These are phyloP conservation scores for Sigmodon hispidus DNA, from an alignment of 2,113 vertebrate genomes.

Conservation along the genomic window DNA sequence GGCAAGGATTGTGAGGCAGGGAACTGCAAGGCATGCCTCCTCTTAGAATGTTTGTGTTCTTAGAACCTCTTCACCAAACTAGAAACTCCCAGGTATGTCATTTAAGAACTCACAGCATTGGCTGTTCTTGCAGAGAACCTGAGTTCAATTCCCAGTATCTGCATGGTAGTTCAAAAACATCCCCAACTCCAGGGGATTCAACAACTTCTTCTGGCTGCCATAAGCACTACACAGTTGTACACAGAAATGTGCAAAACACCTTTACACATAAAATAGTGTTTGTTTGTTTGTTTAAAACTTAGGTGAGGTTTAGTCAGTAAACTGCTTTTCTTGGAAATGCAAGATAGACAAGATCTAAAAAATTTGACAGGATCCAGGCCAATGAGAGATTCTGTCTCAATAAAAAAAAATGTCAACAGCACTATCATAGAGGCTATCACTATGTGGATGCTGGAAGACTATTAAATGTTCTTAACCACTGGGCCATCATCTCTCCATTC, in stretches of 20 bases:
- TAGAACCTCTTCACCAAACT: constrained; percentile 26
- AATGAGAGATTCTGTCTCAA: background rate
- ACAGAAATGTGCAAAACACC: background rate
- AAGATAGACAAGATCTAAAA: background rate
- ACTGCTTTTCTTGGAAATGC: background rate
- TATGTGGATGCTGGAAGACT: background rate
- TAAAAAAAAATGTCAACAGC: background rate
- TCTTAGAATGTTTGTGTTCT: constrained; percentile 14
- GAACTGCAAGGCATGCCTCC: background rate
- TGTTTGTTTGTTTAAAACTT: background rate
- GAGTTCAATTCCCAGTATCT: background rate
- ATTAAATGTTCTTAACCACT: background rate
- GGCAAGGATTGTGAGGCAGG: background rate
- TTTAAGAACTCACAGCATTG: background rate
- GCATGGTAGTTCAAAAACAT: background rate
- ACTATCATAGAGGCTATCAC: no score
- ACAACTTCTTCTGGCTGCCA: background rate
- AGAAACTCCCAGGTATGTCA: background rate
- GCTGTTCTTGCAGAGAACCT: background rate
- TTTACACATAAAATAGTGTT: background rate
- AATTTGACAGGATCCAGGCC: background rate
- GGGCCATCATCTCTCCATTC: background rate
- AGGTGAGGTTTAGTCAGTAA: background rate
- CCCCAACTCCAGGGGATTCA: background rate
- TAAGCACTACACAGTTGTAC: background rate